Base-by-base conservation (phyloP, 2,113 vertebrate genomes). In the Trichomycterus rosablanca region DNA sequence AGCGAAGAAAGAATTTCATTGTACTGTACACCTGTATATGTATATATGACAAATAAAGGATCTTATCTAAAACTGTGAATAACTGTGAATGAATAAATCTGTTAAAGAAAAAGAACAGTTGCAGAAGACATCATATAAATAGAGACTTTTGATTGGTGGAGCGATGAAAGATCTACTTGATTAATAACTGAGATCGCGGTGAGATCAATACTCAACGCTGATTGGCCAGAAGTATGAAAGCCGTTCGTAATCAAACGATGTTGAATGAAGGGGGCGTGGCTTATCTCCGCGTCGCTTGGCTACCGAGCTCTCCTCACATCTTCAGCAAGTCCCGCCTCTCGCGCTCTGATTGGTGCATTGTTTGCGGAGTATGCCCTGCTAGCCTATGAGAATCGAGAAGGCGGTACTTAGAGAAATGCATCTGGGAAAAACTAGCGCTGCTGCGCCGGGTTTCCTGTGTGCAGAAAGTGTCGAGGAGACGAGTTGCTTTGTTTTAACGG, bases 161-260 rank as follows among this genome's bases (percentile, higher is more conserved):
- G n/a, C n/a, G n/a, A n/a, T n/a, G n/a, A n/a, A n/a, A n/a, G n/a
- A n/a, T n/a, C n/a, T n/a, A n/a, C n/a, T n/a, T n/a, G n/a, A 40
- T 40, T 15, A 40, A n/a, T 40, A 2, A 40, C 5, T 40, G 4
- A 5, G 7, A 7, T n/a, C 15, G 15, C 16, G 30, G 5, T 14
- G 14, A 46, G 22, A 18, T 22, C 72, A 63, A 73, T 30, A 34
- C 58, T 67, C 19, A 18, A 34, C 28, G 54, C 5, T 54, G 66
- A 76, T 84, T 82, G 74, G 74, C 57, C 57, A 57, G 48, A 75
- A 78, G 63, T 80, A 58, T 14, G 30, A 51, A 49, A 24, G 1
- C 11, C 42, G 1, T 15, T 46, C 34, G 28, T 10, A 39, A 2
- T 7, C 7, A 56, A 32, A 43, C 7, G 7, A 30, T 30, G n/a